Evolutionary conservation across 2,888 invertebrate genomes (phyloP).

Genomic region (Sinelater perroti): DNA sequence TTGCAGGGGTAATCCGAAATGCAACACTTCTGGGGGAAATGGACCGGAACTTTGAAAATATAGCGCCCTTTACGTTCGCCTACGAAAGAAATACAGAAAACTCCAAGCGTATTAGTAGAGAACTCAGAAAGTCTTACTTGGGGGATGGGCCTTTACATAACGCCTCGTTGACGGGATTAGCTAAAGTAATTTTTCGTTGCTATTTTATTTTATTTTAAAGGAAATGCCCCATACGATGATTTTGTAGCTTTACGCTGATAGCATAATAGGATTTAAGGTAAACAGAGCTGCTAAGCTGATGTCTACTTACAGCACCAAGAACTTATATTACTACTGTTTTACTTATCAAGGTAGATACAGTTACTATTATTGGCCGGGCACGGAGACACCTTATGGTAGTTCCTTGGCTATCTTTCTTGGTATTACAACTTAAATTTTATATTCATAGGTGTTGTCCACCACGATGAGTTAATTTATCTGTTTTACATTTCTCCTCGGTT

Average conservation of each 20-base stretch:
- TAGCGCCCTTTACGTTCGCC: conserved; percentile 72
- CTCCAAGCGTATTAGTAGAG: conserved; percentile 62
- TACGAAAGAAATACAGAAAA: conserved; percentile 66
- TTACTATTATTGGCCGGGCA: conserved; percentile 64
- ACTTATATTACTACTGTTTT: conserved; percentile 71
- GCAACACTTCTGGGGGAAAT: conserved; percentile 63
- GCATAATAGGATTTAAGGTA: conserved; percentile 66
- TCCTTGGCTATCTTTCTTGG: neutral
- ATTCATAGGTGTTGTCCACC: conserved; percentile 56
- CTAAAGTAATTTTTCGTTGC: conserved; percentile 52
- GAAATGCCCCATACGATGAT: neutral
- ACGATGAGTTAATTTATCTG: conserved; percentile 64
- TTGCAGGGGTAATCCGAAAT: conserved; percentile 62
- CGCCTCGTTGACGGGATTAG: conserved; percentile 56
- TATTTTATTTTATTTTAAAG: neutral
- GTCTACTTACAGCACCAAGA: conserved; percentile 63
- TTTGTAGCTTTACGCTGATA: conserved; percentile 66
- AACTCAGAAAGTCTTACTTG: conserved; percentile 64
- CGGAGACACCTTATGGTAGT: conserved; percentile 54
- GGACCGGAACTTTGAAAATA: conserved; percentile 68
- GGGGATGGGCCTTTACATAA: conserved; percentile 58
- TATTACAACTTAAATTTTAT: neutral
- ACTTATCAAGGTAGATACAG: conserved; percentile 69
- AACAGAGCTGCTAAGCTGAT: conserved; percentile 70
- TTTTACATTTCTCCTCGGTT: conserved; percentile 52